Base-by-base conservation (phyloP, 1,140 invertebrate genomes). In the Drosophila repletoides region DNA sequence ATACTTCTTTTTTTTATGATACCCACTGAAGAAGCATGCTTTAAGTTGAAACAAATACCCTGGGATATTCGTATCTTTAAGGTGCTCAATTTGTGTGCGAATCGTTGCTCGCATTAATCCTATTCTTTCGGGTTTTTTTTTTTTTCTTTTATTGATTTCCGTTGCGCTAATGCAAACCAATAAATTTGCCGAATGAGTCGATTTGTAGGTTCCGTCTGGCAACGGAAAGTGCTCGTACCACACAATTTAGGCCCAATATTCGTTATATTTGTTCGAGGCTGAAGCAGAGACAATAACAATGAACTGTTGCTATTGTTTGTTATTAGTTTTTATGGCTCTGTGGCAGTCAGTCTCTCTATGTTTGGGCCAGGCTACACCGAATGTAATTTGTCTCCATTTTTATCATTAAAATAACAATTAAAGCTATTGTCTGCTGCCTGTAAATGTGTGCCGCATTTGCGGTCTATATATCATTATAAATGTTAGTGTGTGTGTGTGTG, bases 401-500 rank as follows among this genome's bases (percentile, higher is more conserved):
- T 86, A 86, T 80, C 80, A 86, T 86, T 86, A 86, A 86, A 86
- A 86, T 86, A 86, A 86, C 80, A 86, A 86, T 86, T 86, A 86
- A 86, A 86, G 80, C 75, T 72, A 55, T 49, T 53, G 52, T 31
- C 34, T 31, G 46, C 48, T 49, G 40, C 55, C 40, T 68, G 76
- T 72, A 68, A 83, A 83, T 73, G 72, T 83, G 72, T 76, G 68
- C 72, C 51, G 68, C 70, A 68, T 84, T 84, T 84, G 79, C 74
- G 79, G 80, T 65, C 79, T 84, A 75, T 84, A 75, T 72, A 72
- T 86, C 65, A 80, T 75, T 72, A 48, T 41, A 33, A 33, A 59
- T 63, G 28, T 33, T 6, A 36, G 24, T 12, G 29, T 28, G 10
- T 49, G 41, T 53, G 15, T 36, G 38, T 33, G 10, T 49, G 22